These are phyloP conservation scores for Chymomyza amoena DNA, from an alignment of 2,888 invertebrate genomes.

Conservation along the genomic window DNA sequence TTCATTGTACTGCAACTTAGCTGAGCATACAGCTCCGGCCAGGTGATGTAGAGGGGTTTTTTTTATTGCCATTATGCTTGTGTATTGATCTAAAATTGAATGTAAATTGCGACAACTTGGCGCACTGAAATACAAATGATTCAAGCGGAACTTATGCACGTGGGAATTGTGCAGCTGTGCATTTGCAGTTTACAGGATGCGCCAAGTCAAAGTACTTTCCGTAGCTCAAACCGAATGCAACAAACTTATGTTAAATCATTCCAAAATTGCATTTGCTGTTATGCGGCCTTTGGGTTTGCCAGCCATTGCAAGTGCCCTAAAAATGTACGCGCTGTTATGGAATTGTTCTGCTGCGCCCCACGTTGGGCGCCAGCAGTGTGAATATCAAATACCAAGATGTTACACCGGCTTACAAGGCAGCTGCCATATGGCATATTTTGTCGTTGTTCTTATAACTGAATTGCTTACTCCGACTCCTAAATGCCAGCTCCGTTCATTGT, in stretches of 20 bases:
- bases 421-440: background rate
- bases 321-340: no score
- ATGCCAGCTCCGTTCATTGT: background rate
- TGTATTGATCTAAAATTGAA: constrained; percentile 52
- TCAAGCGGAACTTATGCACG: constrained; percentile 5
- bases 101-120: constrained; percentile 37
- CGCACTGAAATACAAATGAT: constrained; percentile 17
- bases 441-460: background rate
- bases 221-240: background rate
- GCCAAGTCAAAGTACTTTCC: background rate
- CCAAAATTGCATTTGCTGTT: background rate
- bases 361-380: background rate
- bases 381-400: background rate
- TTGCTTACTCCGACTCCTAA: background rate
- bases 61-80: constrained; percentile 24
- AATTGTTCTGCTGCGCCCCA: no score
- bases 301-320: background rate
- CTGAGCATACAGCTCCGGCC: constrained; percentile 1
- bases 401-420: background rate
- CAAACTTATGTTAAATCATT: background rate
- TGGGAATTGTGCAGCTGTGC: constrained; percentile 7
- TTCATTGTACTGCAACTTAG: constrained; percentile 41
- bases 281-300: background rate
- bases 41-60: background rate
- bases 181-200: background rate